These are phyloP conservation scores for Microtus richardsoni DNA, from an alignment of 2,113 vertebrate species.

Conservation along the genomic window DNA sequence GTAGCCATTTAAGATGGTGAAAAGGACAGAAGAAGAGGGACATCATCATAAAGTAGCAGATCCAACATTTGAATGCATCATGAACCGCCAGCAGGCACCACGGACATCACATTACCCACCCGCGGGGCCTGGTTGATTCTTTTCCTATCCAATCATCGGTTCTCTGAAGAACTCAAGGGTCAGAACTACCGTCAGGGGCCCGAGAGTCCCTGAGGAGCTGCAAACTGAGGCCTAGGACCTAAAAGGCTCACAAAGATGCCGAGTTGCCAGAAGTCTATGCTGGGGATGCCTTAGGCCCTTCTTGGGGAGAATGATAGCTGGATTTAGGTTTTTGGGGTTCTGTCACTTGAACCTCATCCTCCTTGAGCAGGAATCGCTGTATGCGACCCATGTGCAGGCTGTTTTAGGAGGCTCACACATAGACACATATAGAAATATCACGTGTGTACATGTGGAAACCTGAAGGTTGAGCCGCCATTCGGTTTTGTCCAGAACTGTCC, in stretches of 20 bases:
- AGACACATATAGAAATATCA: too few relatives aligned
- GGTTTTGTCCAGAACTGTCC: neutral
- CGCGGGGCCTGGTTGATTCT: rapidly evolving
- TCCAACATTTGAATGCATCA: neutral
- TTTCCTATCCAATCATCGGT: rapidly evolving
- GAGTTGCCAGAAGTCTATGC: neutral
- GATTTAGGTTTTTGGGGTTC: neutral
- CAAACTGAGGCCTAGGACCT: neutral
- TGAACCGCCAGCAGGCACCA: neutral
- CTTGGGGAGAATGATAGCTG: rapidly evolving
- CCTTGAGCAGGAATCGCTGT: neutral
- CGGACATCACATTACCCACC: rapidly evolving
- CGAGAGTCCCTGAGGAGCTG: neutral
- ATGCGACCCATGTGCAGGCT: neutral
- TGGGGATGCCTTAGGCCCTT: rapidly evolving
- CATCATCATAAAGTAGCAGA: neutral
- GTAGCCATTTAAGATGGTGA: neutral
- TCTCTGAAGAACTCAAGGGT: neutral
- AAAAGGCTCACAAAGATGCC: too few relatives aligned
- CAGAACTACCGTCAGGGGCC: neutral
- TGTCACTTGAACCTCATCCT: neutral
- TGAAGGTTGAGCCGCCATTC: rapidly evolving
- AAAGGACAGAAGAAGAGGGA: neutral
- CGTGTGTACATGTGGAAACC: rapidly evolving
- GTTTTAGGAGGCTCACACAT: neutral